These are phyloP conservation scores for Cladorhizidae sp. DNA, from an alignment of 37 sponge, comb jelly and placozoan genomes.

Conservation along the genomic window DNA sequence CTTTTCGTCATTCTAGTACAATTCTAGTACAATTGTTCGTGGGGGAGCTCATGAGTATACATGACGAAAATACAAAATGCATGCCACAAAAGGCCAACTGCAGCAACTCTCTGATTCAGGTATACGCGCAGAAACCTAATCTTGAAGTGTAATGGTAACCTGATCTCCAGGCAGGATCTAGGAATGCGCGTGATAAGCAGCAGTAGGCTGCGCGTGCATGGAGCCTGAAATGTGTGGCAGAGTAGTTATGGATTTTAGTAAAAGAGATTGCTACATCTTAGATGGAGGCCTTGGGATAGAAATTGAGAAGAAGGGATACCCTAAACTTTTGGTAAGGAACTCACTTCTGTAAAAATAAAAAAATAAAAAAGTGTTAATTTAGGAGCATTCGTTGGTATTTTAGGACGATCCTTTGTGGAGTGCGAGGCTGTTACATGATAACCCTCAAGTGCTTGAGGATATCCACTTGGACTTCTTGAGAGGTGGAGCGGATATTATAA, in stretches of 20 bases:
- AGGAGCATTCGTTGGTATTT: background rate
- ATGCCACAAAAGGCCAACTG: too few relatives aligned
- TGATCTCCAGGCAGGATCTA: too few relatives aligned
- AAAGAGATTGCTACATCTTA: constrained; percentile 16
- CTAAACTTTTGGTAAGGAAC: background rate
- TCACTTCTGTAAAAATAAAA: background rate
- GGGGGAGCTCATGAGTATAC: too few relatives aligned
- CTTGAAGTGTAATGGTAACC: too few relatives aligned
- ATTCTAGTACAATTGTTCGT: too few relatives aligned
- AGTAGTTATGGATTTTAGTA: background rate
- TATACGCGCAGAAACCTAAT: too few relatives aligned
- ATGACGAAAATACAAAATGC: too few relatives aligned
- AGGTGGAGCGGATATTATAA: constrained; percentile 76
- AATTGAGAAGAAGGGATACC: constrained; percentile 63
- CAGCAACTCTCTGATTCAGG: too few relatives aligned
- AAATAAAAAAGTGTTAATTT: background rate
- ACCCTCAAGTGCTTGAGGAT: constrained; percentile 60
- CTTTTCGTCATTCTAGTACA: too few relatives aligned
- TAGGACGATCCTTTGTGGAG: constrained; percentile 87
- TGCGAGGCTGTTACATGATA: constrained; percentile 58
- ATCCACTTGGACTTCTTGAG: constrained; percentile 53
- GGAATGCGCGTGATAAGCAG: too few relatives aligned
- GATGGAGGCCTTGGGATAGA: constrained; percentile 89
- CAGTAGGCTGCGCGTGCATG: too few relatives aligned
- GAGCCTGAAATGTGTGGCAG: too few relatives aligned